Evolutionary conservation across 1,140 invertebrate species (phyloP).

Genomic region (Pachyrhynchus sulphureomaculatus): DNA sequence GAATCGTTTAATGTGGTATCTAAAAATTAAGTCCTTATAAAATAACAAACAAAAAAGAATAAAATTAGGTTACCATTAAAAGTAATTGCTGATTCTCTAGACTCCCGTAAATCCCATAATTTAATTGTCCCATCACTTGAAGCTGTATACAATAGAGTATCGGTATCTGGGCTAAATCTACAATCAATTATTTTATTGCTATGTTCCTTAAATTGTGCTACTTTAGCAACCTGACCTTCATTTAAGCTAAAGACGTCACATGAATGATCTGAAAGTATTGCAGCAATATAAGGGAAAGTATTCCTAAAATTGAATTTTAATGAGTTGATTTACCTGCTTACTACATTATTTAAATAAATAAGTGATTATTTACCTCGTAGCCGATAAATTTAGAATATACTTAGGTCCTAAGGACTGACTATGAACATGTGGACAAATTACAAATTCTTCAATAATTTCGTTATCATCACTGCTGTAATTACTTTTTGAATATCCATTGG

Average conservation of each 20-base stretch:
- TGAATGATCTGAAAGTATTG: slow-evolving; percentile 33
- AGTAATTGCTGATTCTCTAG: slow-evolving; percentile 52
- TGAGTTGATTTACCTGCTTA: background rate
- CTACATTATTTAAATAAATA: slow-evolving; percentile 1
- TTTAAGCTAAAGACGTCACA: slow-evolving; percentile 38
- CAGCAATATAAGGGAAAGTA: slow-evolving; percentile 34
- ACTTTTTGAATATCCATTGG: background rate
- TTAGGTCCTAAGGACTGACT: slow-evolving; percentile 21
- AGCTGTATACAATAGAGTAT: slow-evolving; percentile 62
- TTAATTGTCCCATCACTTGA: slow-evolving; percentile 62
- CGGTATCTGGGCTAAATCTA: slow-evolving; percentile 62
- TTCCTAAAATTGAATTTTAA: slow-evolving; percentile 29
- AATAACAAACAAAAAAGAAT: background rate
- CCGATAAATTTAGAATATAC: slow-evolving; percentile 43
- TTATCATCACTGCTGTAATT: slow-evolving; percentile 2
- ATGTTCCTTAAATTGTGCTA: slow-evolving; percentile 51
- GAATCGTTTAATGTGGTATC: slow-evolving; percentile 42
- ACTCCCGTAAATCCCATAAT: slow-evolving; percentile 65
- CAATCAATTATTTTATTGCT: slow-evolving; percentile 57
- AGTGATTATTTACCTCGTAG: slow-evolving; percentile 35
- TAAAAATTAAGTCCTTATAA: slow-evolving; percentile 14
- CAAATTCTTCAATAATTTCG: slow-evolving; percentile 24
- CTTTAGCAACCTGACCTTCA: slow-evolving; percentile 43
- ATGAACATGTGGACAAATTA: slow-evolving; percentile 9
- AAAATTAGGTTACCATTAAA: slow-evolving; percentile 27